Evolutionary conservation across 30 jellyfish, hydroid and myxozoan genomes (phyloP).

Genomic region (Aurelia aurita): DNA sequence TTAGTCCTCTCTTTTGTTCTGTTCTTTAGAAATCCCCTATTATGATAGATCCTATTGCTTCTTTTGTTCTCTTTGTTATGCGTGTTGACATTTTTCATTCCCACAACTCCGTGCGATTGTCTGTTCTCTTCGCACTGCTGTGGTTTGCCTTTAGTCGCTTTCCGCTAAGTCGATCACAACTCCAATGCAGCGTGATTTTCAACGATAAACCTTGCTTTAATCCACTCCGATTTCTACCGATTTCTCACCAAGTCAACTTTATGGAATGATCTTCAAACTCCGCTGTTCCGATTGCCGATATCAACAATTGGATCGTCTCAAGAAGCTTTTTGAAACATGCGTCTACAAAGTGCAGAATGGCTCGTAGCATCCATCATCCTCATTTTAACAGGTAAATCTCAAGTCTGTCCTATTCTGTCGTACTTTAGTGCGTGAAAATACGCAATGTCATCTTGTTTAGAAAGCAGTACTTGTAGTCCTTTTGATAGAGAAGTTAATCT

Average conservation of each 20-base stretch:
- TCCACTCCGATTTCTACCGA: constrained; percentile 14
- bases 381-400: constrained; percentile 39
- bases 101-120: constrained; percentile 86
- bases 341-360: constrained; percentile 25
- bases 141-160: constrained; percentile 70
- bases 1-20: background rate
- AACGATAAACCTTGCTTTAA: constrained; percentile 14
- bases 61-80: constrained; percentile 35
- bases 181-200: constrained; percentile 19
- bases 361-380: constrained; percentile 32
- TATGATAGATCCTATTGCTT: constrained; percentile 16
- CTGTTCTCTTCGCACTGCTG: constrained; percentile 54
- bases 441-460: too few species aligned
- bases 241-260: background rate
- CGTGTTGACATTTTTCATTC: constrained; percentile 76
- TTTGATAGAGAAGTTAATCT: too few species aligned
- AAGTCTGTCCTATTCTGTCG: background rate
- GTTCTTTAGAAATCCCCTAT: background rate
- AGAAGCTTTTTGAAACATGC: constrained; percentile 37
- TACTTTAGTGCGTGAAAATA: background rate
- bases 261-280: constrained; percentile 16
- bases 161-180: constrained; percentile 52
- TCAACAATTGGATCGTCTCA: background rate
- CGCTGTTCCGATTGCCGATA: background rate
- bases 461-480: too few species aligned